Percentiles rank a stretch among this genome's conserved stretches.
Conservation (phyloP, 2,797 vertebrate genomes). For the Hemitrygon akajei region DNA sequence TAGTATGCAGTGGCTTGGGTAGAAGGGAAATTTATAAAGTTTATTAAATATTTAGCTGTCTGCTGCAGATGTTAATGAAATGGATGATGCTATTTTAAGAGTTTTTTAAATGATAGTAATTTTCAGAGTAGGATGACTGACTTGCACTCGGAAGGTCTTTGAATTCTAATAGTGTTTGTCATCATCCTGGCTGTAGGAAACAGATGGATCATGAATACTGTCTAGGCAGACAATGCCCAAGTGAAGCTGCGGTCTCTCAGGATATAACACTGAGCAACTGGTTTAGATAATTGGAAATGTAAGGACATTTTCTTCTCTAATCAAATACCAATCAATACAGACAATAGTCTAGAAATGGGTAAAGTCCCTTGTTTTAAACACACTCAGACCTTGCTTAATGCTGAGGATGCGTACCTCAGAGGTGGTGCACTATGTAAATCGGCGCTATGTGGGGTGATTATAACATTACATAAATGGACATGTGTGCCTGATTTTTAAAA, state of each 20-base stretch:
- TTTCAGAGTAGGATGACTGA: constrained; percentile 78
- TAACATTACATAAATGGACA: too few relatives aligned
- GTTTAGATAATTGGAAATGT: constrained; percentile 64
- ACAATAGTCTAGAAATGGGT: constrained; percentile 44
- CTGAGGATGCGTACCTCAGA: too few relatives aligned
- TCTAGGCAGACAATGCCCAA: constrained; percentile 84
- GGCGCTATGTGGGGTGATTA: too few relatives aligned
- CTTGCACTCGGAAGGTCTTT: constrained; percentile 62
- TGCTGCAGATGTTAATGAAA: constrained; percentile 88
- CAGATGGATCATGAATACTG: constrained; percentile 98
- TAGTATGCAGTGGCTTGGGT: constrained; percentile 56
- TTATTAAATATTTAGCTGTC: constrained; percentile 94
- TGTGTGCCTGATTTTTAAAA: too few relatives aligned
- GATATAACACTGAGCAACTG: constrained; percentile 58
- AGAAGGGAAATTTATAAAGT: constrained; percentile 71
- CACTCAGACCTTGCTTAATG: too few relatives aligned
- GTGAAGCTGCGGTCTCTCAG: constrained; percentile 67
- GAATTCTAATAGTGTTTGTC: constrained; percentile 82
- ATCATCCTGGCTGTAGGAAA: constrained; percentile 77
- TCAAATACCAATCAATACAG: constrained; percentile 52
- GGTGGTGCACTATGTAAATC: too few relatives aligned
- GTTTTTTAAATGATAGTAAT: constrained; percentile 79
- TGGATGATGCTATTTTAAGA: constrained; percentile 74
- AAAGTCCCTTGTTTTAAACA: constrained; percentile 41
- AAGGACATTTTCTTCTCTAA: constrained; percentile 54